Conservation (phyloP, 2,888 invertebrate genomes). For the Margaritifera margaritifera region DNA sequence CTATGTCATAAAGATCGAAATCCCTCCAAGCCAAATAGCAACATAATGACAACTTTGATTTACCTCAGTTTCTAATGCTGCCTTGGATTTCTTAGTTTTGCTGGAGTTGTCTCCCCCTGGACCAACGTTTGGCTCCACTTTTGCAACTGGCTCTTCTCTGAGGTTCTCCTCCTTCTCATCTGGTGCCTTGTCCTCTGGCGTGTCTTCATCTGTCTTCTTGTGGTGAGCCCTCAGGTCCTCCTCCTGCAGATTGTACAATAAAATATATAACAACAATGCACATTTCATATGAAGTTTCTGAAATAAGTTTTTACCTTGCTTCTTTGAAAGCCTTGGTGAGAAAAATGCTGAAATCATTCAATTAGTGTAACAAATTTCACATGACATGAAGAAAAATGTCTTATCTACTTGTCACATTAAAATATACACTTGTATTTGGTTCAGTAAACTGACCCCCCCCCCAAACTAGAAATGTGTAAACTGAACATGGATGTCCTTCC, state of each 20-base stretch:
- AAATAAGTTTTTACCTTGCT: too few species aligned
- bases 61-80: constrained; percentile 54
- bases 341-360: too few species aligned
- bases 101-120: constrained; percentile 45
- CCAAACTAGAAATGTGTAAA: too few species aligned
- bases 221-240: constrained; percentile 48
- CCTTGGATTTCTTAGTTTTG: constrained; percentile 53
- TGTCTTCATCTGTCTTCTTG: constrained; percentile 68
- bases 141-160: constrained; percentile 24
- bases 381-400: too few species aligned
- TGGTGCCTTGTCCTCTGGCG: constrained; percentile 60
- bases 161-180: constrained; percentile 30
- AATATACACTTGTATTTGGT: too few species aligned
- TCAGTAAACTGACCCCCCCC: too few species aligned
- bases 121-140: constrained; percentile 29
- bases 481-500: too few species aligned
- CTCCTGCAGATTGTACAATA: constrained; percentile 28
- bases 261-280: too few species aligned
- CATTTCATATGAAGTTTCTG: too few species aligned
- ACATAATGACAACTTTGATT: not conserved
- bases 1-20: not conserved
- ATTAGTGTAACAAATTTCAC: too few species aligned
- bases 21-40: not conserved
- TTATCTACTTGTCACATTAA: too few species aligned
- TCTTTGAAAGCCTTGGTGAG: too few species aligned